Evolutionary conservation across 2,797 vertebrate genomes (phyloP).

Genomic region (Erethizon dorsatum): DNA sequence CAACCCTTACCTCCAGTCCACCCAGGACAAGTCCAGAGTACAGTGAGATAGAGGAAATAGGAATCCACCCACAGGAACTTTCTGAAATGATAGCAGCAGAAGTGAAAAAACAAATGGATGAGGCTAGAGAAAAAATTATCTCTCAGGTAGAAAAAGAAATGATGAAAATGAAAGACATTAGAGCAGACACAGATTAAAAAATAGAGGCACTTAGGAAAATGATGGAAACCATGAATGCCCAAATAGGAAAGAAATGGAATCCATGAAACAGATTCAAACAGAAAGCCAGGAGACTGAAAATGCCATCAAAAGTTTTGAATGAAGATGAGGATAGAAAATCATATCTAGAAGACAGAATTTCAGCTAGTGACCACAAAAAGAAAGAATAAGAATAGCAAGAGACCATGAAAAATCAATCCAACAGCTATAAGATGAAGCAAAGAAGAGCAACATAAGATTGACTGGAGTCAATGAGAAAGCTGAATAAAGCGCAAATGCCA

Average conservation of each 20-base stretch:
- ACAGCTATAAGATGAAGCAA: too few relatives aligned
- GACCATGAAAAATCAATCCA: background rate
- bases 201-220: background rate
- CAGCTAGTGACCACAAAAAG: background rate
- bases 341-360: background rate
- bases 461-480: too few relatives aligned
- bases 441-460: too few relatives aligned
- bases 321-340: background rate
- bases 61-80: background rate
- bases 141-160: background rate
- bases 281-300: background rate
- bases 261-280: background rate
- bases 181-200: background rate
- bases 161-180: background rate
- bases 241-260: background rate
- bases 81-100: background rate
- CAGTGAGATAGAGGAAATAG: background rate
- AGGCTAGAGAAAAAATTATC: background rate
- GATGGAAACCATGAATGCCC: background rate
- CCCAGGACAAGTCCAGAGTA: background rate
- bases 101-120: background rate
- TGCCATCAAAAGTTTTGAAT: background rate
- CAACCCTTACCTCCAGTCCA: background rate
- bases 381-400: background rate
- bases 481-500: too few relatives aligned